phyloP scores from a whole-genome alignment of 2,888 invertebrate genomes.

The Dromius quadrimaculatus region DNA sequence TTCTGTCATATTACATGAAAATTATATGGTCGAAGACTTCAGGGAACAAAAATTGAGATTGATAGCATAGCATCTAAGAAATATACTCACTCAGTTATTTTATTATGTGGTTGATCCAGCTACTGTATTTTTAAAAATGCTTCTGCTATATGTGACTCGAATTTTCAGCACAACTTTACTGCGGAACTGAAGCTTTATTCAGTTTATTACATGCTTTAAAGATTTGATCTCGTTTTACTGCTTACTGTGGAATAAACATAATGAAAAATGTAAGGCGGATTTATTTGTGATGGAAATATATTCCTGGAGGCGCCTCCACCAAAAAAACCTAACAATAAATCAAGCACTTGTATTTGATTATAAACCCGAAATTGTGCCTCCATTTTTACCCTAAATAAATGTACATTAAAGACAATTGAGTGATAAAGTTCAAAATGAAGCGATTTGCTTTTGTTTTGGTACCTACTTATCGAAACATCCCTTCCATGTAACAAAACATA shows the following conservation, averaged over 20 bases:
- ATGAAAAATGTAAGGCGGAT: no score
- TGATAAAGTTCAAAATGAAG: background rate
- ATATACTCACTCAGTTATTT: constrained; percentile 7
- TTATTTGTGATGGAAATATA: background rate
- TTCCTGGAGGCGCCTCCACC: no score
- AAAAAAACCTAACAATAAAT: no score
- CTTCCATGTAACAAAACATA: background rate
- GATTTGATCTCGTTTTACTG: constrained; percentile 13
- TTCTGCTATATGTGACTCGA: background rate
- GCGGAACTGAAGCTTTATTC: background rate
- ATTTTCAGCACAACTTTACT: background rate
- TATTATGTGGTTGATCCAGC: constrained; percentile 8
- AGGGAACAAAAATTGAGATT: constrained; percentile 10
- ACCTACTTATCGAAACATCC: background rate
- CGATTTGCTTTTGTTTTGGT: no score
- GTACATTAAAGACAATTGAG: no score
- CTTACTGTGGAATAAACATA: background rate
- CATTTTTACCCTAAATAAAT: no score
- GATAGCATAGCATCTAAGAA: background rate
- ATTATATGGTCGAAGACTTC: background rate
- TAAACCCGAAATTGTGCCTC: no score
- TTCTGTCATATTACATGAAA: no score
- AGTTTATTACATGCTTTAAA: background rate
- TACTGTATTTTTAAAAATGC: constrained; percentile 11
- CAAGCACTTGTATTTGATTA: no score